These are phyloP conservation scores for Rhyacophila evoluta DNA, from an alignment of 2,888 invertebrate species.

Conservation along the genomic window DNA sequence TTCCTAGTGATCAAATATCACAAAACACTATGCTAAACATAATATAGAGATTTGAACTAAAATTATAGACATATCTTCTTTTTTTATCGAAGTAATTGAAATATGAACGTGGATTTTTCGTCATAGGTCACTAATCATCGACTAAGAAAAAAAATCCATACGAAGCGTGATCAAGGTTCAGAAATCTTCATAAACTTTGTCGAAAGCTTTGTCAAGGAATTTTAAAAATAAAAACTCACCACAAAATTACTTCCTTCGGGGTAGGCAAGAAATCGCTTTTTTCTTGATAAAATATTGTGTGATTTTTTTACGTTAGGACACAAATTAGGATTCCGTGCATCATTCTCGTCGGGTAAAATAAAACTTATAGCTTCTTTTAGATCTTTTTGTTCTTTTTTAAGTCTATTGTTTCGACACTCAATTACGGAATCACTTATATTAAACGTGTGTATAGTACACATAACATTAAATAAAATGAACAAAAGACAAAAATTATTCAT, in stretches of 20 bases:
- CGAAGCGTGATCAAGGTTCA: too few species aligned
- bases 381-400: not conserved
- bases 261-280: slow-evolving; percentile 62
- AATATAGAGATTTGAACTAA: too few species aligned
- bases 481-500: not conserved
- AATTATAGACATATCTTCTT: too few species aligned
- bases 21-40: too few species aligned
- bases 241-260: slow-evolving; percentile 61
- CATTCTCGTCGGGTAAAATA: not conserved
- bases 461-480: not conserved
- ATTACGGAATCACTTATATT: not conserved
- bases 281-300: slow-evolving; percentile 59
- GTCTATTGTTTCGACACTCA: not conserved
- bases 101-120: too few species aligned
- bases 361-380: too few species aligned
- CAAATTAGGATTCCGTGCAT: not conserved
- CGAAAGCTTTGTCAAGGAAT: too few species aligned
- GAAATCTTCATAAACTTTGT: too few species aligned
- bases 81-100: too few species aligned
- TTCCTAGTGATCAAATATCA: too few species aligned
- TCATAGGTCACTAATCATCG: too few species aligned
- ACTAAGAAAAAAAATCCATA: too few species aligned
- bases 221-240: slow-evolving; percentile 63
- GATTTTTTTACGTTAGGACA: not conserved
- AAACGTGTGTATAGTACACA: not conserved